Percentiles rank a stretch among this genome's conserved stretches.
Evolutionary conservation across 2,888 invertebrate species (phyloP).

Genomic region (Atherix ibis): DNA sequence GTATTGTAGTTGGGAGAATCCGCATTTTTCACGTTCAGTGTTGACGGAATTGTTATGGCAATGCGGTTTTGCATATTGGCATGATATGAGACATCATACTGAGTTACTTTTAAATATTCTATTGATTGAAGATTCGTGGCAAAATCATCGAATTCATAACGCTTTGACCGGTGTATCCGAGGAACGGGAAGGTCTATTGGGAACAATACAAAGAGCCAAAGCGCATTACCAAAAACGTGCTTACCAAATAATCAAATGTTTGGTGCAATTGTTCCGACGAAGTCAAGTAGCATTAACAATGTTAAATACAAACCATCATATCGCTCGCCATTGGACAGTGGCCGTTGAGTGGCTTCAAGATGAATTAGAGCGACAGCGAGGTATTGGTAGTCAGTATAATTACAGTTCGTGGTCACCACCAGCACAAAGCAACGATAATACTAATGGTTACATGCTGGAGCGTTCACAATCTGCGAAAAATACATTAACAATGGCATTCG

Average conservation of each 20-base stretch:
- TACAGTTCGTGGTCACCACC: constrained; percentile 92
- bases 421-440: constrained; percentile 85
- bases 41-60: constrained; percentile 86
- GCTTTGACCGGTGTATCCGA: constrained; percentile 75
- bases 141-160: constrained; percentile 83
- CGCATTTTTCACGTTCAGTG: constrained; percentile 76
- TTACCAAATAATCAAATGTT: constrained; percentile 91
- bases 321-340: constrained; percentile 73
- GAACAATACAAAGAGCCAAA: constrained; percentile 82
- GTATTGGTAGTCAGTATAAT: constrained; percentile 48
- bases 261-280: constrained; percentile 78
- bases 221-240: constrained; percentile 92
- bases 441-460: constrained; percentile 87
- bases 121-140: constrained; percentile 90
- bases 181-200: constrained; percentile 81
- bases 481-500: constrained; percentile 64
- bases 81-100: constrained; percentile 83
- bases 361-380: constrained; percentile 60
- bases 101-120: constrained; percentile 77
- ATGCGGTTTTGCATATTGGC: constrained; percentile 73
- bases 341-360: constrained; percentile 92
- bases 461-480: constrained; percentile 85
- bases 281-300: constrained; percentile 67
- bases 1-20: constrained; percentile 95
- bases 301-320: constrained; percentile 58